These are phyloP conservation scores for Oxyura jamaicensis DNA, from an alignment of 2,113 vertebrate genomes.

Conservation along the genomic window DNA sequence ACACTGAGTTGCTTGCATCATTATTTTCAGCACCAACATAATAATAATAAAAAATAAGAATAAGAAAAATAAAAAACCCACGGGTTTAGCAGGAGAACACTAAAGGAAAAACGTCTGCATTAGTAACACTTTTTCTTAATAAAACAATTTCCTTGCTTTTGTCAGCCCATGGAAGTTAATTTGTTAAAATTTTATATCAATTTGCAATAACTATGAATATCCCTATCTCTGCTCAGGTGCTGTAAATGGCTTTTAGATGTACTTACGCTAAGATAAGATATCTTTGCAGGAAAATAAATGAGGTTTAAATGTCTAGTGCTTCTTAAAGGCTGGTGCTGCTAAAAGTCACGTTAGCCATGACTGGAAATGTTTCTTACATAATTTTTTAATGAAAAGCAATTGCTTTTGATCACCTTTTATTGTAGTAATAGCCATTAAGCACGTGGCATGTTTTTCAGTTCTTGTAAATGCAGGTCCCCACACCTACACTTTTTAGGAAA, in stretches of 20 bases:
- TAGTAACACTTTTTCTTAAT: constrained; percentile 40
- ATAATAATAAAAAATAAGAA: neutral
- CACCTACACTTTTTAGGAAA: neutral
- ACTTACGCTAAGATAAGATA: neutral
- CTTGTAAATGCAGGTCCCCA: neutral
- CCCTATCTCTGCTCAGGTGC: neutral
- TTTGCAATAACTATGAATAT: neutral
- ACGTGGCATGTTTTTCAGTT: neutral
- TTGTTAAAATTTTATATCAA: neutral
- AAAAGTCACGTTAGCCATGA: neutral
- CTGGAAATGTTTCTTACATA: neutral
- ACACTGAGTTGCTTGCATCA: constrained; percentile 60
- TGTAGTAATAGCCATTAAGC: neutral
- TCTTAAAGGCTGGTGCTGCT: neutral
- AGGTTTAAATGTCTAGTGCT: neutral
- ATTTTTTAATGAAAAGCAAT: neutral
- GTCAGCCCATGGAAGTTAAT: neutral
- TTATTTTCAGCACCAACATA: constrained; percentile 62
- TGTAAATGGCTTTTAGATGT: neutral
- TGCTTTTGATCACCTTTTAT: neutral
- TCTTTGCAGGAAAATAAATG: neutral
- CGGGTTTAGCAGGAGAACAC: constrained; percentile 36
- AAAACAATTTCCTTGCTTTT: neutral
- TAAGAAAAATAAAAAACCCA: neutral
- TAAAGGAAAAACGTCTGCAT: constrained; percentile 29